Percentiles rank a stretch among this genome's conserved stretches.
Evolutionary conservation across 2,888 invertebrate species (phyloP).

Genomic region (Taphrorychus bicolor): DNA sequence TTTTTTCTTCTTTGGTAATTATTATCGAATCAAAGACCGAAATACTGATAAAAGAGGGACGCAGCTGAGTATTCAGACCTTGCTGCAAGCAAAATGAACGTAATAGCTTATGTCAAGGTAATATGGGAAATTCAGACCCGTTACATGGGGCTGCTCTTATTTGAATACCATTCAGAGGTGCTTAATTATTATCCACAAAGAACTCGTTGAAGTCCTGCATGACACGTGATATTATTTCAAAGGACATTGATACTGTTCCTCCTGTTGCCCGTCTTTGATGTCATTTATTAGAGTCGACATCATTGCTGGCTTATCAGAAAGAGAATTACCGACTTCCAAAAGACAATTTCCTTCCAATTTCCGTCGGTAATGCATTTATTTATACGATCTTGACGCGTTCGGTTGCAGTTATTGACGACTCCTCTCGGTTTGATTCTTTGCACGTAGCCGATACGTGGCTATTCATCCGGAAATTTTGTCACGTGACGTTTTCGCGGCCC

Average conservation of each 20-base stretch:
- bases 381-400: slow-evolving; percentile 47
- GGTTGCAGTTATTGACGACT: slow-evolving; percentile 44
- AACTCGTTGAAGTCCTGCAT: background rate
- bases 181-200: slow-evolving; percentile 29
- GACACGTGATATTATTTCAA: slow-evolving; percentile 20
- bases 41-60: background rate
- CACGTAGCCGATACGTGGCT: slow-evolving; percentile 55
- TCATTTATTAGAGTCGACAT: background rate
- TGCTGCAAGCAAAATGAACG: too few species aligned
- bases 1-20: slow-evolving; percentile 33
- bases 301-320: background rate
- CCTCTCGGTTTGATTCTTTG: slow-evolving; percentile 47
- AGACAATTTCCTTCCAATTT: slow-evolving; percentile 28
- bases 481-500: slow-evolving; percentile 53
- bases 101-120: background rate
- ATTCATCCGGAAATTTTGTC: slow-evolving; percentile 60
- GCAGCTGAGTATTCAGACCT: too few species aligned
- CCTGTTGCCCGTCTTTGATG: background rate
- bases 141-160: slow-evolving; percentile 1
- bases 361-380: slow-evolving; percentile 42
- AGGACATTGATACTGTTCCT: slow-evolving; percentile 7
- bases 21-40: slow-evolving; percentile 23
- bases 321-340: background rate
- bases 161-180: slow-evolving; percentile 18
- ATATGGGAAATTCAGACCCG: background rate